phyloP scores from a whole-genome alignment of 2,888 invertebrate species.

The Leucania comma region DNA sequence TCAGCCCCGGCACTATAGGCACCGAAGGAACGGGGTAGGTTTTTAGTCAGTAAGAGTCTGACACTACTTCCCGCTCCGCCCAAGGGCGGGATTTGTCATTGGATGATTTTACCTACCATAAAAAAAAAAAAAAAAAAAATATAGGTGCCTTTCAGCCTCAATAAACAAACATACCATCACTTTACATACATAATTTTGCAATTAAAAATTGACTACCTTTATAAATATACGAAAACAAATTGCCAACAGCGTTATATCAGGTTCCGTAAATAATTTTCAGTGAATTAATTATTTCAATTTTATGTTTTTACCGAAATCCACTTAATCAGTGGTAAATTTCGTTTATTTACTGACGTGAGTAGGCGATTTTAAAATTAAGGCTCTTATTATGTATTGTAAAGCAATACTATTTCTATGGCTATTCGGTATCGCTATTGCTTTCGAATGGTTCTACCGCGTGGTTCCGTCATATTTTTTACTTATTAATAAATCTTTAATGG shows the following conservation, averaged over 20 bases:
- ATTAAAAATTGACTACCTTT: not conserved
- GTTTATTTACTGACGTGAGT: slow-evolving; percentile 50
- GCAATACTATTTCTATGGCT: slow-evolving; percentile 19
- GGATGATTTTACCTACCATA: too few relatives aligned
- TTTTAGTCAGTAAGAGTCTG: too few relatives aligned
- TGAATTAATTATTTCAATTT: slow-evolving; percentile 25
- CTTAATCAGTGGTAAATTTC: slow-evolving; percentile 47
- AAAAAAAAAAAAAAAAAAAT: too few relatives aligned
- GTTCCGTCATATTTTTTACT: too few relatives aligned
- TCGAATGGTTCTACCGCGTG: not conserved
- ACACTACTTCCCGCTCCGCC: too few relatives aligned
- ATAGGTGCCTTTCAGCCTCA: too few relatives aligned
- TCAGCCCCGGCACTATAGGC: too few relatives aligned
- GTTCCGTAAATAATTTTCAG: slow-evolving; percentile 8
- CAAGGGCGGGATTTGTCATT: too few relatives aligned
- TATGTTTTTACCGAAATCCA: slow-evolving; percentile 31
- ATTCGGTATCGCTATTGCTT: not conserved
- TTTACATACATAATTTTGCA: not conserved
- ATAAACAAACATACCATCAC: too few relatives aligned
- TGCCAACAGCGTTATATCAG: not conserved
- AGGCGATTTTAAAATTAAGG: slow-evolving; percentile 42
- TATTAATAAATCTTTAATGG: too few relatives aligned
- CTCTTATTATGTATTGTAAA: slow-evolving; percentile 21
- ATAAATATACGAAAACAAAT: slow-evolving; percentile 27
- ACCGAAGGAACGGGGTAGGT: too few relatives aligned